Evolutionary conservation across 2,797 vertebrate genomes (phyloP), one percentile per base, ranked within the genome.

Genomic region (Eupleurogrammus muticus): DNA sequence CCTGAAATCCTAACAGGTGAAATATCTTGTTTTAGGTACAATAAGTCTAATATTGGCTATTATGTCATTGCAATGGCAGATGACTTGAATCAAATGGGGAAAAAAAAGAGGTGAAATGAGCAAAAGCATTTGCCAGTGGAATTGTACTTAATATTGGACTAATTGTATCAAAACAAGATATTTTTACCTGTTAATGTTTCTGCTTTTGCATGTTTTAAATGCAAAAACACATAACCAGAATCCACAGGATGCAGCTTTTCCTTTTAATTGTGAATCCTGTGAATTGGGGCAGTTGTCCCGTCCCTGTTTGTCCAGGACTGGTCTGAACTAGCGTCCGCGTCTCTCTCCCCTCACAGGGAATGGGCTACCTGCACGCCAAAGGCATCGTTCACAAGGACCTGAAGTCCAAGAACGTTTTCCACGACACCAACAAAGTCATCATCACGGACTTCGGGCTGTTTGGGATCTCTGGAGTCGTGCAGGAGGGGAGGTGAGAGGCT

Each of bases 361-460:
- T 99, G 97, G 98, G 98, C 0, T 99, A 99, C 28, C 94, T 99
- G 40, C 98, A 99, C 2, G 98, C 98, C 13, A 99, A 99, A 89
- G 97, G 97, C 79, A 99, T 99, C 0, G 97, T 99, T 49, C 98
- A 99, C 90, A 99, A 99, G 84, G 98, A 99, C 86, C 89, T 99
- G 83, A 99, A 99, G 85, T 99, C 98, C 2, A 99, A 99, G 94
- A 99, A 99, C 0, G 96, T 99, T 82, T 99, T 99, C 92, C 97
- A 99, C 5, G 98, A 99, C 82, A 98, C 97, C 5, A 97, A 97
- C 73, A 99, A 99, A 81, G 96, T 99, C 19, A 94, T 99, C 84
- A 99, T 99, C 92, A 99, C 98, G 0, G 98, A 99, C 85, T 99
- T 99, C 0, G 98, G 98, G 48, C 94, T 99, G 20, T 99, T 99